Percentiles rank a stretch among this genome's conserved stretches.
phyloP scores from a whole-genome alignment of 1,140 invertebrate species.

The Acromyrmex echinatior region DNA sequence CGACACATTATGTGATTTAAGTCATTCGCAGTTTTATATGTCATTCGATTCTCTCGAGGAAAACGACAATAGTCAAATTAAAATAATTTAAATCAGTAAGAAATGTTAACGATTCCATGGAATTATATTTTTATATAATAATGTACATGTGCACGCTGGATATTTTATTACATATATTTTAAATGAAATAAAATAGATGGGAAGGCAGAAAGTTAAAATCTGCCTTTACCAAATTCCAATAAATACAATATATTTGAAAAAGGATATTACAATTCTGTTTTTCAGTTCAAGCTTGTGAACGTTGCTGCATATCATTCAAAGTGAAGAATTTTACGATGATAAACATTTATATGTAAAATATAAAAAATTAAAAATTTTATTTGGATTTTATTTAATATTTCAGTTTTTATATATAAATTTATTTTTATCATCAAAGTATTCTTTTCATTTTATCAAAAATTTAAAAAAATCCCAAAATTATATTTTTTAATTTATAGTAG shows the following conservation, averaged over 20 bases:
- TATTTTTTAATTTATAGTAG: background rate
- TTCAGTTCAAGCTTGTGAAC: background rate
- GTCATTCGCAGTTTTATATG: background rate
- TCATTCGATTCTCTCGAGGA: background rate
- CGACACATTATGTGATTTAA: background rate
- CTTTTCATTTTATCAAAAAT: background rate
- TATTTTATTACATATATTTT: background rate
- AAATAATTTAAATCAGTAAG: background rate
- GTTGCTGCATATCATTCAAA: background rate
- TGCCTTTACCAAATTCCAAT: background rate
- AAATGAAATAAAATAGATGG: slow-evolving; percentile 1
- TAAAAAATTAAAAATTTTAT: background rate
- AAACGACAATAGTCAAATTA: background rate
- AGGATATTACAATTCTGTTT: background rate
- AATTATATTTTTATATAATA: background rate
- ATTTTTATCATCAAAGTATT: background rate
- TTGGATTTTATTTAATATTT: background rate
- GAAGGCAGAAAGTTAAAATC: background rate
- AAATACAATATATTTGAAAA: background rate
- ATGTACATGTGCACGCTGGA: background rate
- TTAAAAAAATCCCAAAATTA: background rate
- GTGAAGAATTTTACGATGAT: background rate
- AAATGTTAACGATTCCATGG: background rate
- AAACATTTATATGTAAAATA: background rate
- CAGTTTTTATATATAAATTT: background rate